Percentiles rank a stretch among this genome's conserved stretches.
phyloP scores from a whole-genome alignment of 2,113 vertebrate genomes.

The Propithecus coquereli region DNA sequence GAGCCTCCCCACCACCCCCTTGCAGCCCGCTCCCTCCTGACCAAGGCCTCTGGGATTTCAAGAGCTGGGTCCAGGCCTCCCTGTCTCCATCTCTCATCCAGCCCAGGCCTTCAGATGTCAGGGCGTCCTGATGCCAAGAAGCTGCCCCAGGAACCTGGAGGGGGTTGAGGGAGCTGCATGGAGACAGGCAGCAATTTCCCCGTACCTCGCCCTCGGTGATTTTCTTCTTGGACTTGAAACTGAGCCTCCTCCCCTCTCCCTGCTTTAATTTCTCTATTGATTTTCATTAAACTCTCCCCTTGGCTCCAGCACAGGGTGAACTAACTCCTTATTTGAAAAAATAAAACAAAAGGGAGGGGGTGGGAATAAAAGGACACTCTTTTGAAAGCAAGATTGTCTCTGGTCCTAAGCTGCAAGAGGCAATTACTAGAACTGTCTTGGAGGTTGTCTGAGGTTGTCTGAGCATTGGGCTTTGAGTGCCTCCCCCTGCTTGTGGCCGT shows the following conservation, averaged over 20 bases:
- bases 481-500: rapidly evolving
- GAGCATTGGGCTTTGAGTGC: not conserved
- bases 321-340: conserved; percentile 52
- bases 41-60: not conserved
- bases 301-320: conserved; percentile 73
- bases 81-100: not conserved
- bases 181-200: not conserved
- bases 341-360: not conserved
- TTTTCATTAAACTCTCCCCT: conserved; percentile 83
- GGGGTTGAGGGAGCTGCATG: not conserved
- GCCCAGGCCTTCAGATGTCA: not conserved
- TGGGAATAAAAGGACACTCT: not conserved
- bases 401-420: not conserved
- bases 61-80: not conserved
- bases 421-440: not conserved
- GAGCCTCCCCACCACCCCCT: rapidly evolving
- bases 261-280: conserved; percentile 80
- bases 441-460: not conserved
- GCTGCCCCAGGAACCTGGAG: not conserved
- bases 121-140: not conserved
- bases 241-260: not conserved
- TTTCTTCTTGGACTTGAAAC: conserved; percentile 15
- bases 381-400: not conserved
- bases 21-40: not conserved
- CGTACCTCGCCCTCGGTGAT: not conserved